Base-by-base conservation (phyloP, 2,113 vertebrate species). In the Rhizomys pruinosus region DNA sequence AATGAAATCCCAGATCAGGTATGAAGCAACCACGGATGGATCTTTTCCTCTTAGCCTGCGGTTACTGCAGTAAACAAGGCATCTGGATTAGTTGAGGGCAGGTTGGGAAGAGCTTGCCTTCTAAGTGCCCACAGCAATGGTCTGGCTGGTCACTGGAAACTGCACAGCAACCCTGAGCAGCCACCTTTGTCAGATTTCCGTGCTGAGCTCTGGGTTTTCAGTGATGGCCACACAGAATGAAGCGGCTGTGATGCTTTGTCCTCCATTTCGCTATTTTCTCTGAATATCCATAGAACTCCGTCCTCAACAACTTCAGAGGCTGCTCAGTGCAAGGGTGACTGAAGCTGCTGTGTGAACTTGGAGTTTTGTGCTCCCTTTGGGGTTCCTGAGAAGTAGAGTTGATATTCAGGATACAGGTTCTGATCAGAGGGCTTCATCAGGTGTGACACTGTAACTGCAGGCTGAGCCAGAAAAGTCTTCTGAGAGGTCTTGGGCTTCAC, bases 1-100 rank as follows among this genome's bases (percentile, higher is more conserved):
- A 91, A 92, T 84, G 80, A 55, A 91, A 87, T 92, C 77, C 80
- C 64, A 2, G 52, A 77, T 78, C 52, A 85, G 79, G 64, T 84
- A 12, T 37, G 23, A 42, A 82, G 7, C 34, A 82, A 66, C 37
- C 4, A 29, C 19, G 27, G 3, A 13, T 27, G 27, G 3, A 13
- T 27, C 34, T 72, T 78, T 34, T 79, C 66, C 84, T 92, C 84
- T 76, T 64, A n/a, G 87, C 64, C 57, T 80, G 4, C 47, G 71
- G 76, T 94, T 89, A 66, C 84, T 59, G 9, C 13, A 44, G 34
- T 90, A 91, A 87, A 78, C 71, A 81, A 73, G 57, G 32, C 71
- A 12, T 72, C 55, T 73, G 88, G 55, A 80, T 89, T 76, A 32
- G 7, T n/a, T 77, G 86, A 89, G 44, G 47, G 57, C 3, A 13